Conservation (phyloP, 1,140 invertebrate genomes). For the Euschistus heros region DNA sequence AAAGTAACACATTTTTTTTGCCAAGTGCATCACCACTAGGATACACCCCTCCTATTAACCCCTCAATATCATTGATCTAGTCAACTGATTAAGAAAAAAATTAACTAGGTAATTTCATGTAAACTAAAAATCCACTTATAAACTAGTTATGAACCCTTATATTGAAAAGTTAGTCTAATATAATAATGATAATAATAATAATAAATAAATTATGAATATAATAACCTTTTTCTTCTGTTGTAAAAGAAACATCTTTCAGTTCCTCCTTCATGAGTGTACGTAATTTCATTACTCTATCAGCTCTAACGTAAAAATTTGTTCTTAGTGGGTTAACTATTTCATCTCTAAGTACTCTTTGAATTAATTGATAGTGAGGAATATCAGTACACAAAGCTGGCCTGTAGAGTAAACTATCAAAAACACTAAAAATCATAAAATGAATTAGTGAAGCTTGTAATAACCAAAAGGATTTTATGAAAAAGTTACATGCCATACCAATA, state of each 20-base stretch:
- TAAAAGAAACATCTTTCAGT: constrained; percentile 79
- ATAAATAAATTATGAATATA: too few relatives aligned
- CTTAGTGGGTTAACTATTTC: constrained; percentile 93
- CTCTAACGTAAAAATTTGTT: constrained; percentile 78
- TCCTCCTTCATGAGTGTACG: constrained; percentile 75
- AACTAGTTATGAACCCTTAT: too few relatives aligned
- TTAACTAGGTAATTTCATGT: too few relatives aligned
- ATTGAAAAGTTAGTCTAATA: neutral
- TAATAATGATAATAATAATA: too few relatives aligned
- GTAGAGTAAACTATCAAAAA: constrained; percentile 84
- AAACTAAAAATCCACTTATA: too few relatives aligned
- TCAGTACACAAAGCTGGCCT: constrained; percentile 59
- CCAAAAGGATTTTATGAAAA: too few relatives aligned
- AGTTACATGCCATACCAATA: too few relatives aligned
- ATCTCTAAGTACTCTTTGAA: constrained; percentile 79
- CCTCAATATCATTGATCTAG: too few relatives aligned
- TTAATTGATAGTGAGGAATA: constrained; percentile 73
- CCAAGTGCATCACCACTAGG: too few relatives aligned
- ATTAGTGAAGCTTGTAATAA: constrained; percentile 1
- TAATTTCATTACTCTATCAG: constrained; percentile 91
- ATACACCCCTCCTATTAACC: too few relatives aligned
- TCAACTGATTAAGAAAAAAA: too few relatives aligned
- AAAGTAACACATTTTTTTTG: too few relatives aligned
- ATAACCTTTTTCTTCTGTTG: constrained; percentile 78
- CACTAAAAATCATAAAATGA: constrained; percentile 38